These are phyloP conservation scores for Urophycis tenuis DNA, from an alignment of 2,797 vertebrate genomes.

Conservation along the genomic window DNA sequence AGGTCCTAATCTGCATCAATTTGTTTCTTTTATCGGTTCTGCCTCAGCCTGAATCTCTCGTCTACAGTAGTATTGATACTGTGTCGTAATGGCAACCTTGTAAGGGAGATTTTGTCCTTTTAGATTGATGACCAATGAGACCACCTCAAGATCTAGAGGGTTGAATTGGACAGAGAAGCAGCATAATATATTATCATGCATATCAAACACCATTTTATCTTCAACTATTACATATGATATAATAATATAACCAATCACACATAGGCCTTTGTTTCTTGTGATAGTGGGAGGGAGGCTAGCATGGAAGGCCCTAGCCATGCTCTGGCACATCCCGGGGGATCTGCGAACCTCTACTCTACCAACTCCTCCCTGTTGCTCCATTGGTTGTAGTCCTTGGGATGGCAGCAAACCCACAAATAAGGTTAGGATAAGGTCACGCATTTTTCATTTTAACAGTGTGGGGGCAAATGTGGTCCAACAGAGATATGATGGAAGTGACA, in stretches of 20 bases:
- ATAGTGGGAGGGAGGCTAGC: not conserved
- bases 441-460: not conserved
- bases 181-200: no score
- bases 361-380: not conserved
- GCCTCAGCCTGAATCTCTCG: not conserved
- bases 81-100: not conserved
- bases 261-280: not conserved
- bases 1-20: not conserved
- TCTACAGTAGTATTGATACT: not conserved
- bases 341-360: not conserved
- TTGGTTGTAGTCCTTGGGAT: no score
- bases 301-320: not conserved
- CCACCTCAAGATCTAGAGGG: not conserved
- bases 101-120: not conserved
- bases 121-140: not conserved
- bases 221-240: not conserved
- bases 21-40: not conserved
- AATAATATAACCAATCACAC: not conserved
- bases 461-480: no score
- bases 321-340: not conserved
- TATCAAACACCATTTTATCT: not conserved
- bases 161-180: not conserved
- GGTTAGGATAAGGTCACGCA: no score
- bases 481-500: not conserved
- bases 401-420: no score